Evolutionary conservation across 2,888 invertebrate genomes (phyloP).

Genomic region (Subacronicta megacephala): DNA sequence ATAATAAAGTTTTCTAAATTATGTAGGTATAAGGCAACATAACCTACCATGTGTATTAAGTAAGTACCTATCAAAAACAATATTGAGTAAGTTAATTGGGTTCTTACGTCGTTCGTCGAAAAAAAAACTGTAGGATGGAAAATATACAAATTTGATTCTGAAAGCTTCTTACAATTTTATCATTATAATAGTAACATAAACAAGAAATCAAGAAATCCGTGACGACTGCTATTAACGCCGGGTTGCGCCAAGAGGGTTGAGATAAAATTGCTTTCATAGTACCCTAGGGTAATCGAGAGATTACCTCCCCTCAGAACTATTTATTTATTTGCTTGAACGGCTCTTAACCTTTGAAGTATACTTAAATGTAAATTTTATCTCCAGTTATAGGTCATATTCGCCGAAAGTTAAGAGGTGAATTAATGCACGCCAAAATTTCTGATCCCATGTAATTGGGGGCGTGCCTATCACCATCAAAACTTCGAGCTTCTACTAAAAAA

Average conservation of each 20-base stretch:
- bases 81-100: background rate
- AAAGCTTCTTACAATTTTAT: conserved; percentile 14
- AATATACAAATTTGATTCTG: conserved; percentile 16
- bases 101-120: background rate
- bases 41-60: too few species aligned
- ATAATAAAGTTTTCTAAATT: too few species aligned
- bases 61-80: too few species aligned
- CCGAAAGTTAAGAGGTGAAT: too few species aligned
- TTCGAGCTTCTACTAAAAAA: too few species aligned
- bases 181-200: conserved; percentile 33
- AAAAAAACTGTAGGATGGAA: background rate
- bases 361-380: conserved; percentile 13
- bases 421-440: too few species aligned
- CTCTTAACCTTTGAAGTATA: conserved; percentile 15
- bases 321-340: conserved; percentile 33
- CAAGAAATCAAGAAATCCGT: conserved; percentile 35
- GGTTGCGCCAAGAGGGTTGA: conserved; percentile 20
- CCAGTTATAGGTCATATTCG: background rate
- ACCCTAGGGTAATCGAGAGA: conserved; percentile 49
- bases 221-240: conserved; percentile 31
- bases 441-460: too few species aligned
- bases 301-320: conserved; percentile 43
- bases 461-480: too few species aligned
- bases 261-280: conserved; percentile 51
- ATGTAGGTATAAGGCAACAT: too few species aligned